phyloP scores from a whole-genome alignment of 2,888 invertebrate species.

The Apodemia duryi region DNA sequence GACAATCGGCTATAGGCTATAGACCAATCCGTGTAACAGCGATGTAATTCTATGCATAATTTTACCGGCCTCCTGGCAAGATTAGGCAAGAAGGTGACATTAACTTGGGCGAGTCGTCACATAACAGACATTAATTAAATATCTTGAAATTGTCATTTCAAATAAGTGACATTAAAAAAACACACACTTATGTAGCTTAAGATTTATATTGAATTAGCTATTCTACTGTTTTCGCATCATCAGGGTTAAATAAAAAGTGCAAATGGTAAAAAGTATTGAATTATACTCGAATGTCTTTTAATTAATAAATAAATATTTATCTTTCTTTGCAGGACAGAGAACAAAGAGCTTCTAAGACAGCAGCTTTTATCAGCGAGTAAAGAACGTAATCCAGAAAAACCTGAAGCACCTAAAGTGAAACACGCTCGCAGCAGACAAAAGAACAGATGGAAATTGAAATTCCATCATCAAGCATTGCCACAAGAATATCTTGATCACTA shows the following conservation, averaged over 20 bases:
- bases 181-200: background rate
- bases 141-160: too few relatives aligned
- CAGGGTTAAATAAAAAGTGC: background rate
- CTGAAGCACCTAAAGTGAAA: conserved; percentile 55
- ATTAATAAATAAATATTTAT: background rate
- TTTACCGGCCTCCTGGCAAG: too few relatives aligned
- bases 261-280: background rate
- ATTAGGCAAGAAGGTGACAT: too few relatives aligned
- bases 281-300: too few relatives aligned
- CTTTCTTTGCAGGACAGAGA: conserved; percentile 56
- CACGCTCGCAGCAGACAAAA: conserved; percentile 75
- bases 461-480: conserved; percentile 89
- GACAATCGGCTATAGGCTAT: too few relatives aligned
- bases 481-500: conserved; percentile 89
- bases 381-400: conserved; percentile 52
- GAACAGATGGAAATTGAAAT: conserved; percentile 86
- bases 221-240: too few relatives aligned
- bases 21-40: too few relatives aligned
- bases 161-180: too few relatives aligned
- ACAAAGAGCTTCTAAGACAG: conserved; percentile 67
- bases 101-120: too few relatives aligned
- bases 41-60: too few relatives aligned
- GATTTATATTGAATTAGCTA: background rate
- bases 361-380: conserved; percentile 66
- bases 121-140: too few relatives aligned